Percentiles rank a stretch among this genome's conserved stretches.
These are phyloP conservation scores for Tigriopus japonicus DNA, from an alignment of 1,140 invertebrate genomes.

Conservation along the genomic window DNA sequence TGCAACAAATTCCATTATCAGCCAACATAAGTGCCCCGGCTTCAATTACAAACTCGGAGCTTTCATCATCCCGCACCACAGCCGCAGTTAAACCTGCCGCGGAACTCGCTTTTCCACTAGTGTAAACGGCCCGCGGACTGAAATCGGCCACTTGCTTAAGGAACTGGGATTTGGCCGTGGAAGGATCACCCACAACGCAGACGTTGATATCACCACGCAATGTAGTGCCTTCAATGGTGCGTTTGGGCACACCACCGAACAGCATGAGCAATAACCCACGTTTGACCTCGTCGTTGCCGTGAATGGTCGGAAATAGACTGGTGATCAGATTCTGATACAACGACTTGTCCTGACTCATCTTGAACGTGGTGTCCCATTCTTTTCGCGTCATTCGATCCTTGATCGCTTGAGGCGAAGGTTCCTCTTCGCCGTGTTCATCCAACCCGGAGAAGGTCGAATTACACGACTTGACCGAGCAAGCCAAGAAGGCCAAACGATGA, in stretches of 20 bases:
- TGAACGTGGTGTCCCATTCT: conserved; percentile 89
- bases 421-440: conserved; percentile 30
- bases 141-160: conserved; percentile 92
- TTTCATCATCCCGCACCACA: conserved; percentile 91
- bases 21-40: conserved; percentile 97
- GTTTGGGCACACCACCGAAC: conserved; percentile 92
- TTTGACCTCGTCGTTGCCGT: conserved; percentile 96
- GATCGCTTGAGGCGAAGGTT: conserved; percentile 71
- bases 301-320: conserved; percentile 89
- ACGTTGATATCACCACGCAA: conserved; percentile 93
- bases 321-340: conserved; percentile 77
- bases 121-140: conserved; percentile 86
- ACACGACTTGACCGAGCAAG: conserved; percentile 51
- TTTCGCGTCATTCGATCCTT: conserved; percentile 82
- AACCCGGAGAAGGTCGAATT: not conserved
- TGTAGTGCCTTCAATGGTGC: conserved; percentile 61
- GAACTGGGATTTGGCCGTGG: conserved; percentile 94
- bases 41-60: conserved; percentile 96
- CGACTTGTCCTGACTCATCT: conserved; percentile 87
- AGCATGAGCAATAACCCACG: conserved; percentile 83
- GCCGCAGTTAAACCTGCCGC: conserved; percentile 96
- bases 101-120: conserved; percentile 91
- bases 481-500: conserved; percentile 85
- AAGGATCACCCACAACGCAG: conserved; percentile 95
- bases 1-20: conserved; percentile 97